Percentiles rank a stretch among this genome's conserved stretches.
Conservation (phyloP, 2,888 invertebrate genomes). For the Pardosa pseudoannulata region DNA sequence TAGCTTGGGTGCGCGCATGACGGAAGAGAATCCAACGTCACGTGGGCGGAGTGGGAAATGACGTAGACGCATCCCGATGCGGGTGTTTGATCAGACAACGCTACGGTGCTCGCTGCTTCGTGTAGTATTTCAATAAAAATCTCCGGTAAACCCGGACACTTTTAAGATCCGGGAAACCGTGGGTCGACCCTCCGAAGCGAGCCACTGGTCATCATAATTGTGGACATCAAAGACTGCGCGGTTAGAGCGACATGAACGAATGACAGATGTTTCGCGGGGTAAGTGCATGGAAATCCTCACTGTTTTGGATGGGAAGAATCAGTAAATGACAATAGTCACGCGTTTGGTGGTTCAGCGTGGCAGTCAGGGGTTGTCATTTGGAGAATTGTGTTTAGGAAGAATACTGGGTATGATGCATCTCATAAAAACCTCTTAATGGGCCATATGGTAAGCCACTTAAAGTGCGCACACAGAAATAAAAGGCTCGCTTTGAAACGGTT, state of each 20-base stretch:
- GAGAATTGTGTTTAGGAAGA: background rate
- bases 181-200: background rate
- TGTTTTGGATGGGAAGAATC: background rate
- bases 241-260: background rate
- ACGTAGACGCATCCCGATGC: constrained; percentile 53
- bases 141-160: constrained; percentile 17
- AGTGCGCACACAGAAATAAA: too few relatives aligned
- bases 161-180: background rate
- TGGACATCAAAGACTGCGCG: background rate
- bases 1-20: background rate
- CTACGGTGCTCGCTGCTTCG: constrained; percentile 37
- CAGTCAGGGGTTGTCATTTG: background rate
- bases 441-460: background rate
- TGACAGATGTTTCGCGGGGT: background rate
- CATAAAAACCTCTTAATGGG: background rate
- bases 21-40: constrained; percentile 47
- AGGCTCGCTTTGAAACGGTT: too few relatives aligned
- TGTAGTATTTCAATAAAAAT: constrained; percentile 32
- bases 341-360: background rate
- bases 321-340: background rate
- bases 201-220: background rate
- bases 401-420: background rate
- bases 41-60: constrained; percentile 47
- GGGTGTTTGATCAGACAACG: constrained; percentile 64
- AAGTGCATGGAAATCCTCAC: background rate